Evolutionary conservation across 2,113 vertebrate species (phyloP).

Genomic region (Gambusia affinis): DNA sequence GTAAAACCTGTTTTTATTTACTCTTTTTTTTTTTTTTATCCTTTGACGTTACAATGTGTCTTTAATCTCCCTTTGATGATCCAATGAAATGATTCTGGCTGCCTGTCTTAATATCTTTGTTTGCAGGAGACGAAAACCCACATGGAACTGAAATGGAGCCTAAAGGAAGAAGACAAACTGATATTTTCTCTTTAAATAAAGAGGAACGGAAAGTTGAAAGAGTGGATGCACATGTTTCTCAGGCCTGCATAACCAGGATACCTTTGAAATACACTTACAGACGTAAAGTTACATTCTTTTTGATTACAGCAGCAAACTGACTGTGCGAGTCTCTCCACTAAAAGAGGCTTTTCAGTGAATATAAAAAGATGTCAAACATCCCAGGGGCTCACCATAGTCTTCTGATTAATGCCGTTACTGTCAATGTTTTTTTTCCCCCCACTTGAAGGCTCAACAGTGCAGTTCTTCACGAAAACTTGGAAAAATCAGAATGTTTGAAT

Average conservation of each 20-base stretch:
- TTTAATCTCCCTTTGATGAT: background rate
- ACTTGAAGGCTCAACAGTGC: constrained; percentile 8
- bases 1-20: background rate
- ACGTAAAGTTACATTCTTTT: background rate
- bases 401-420: constrained; percentile 34
- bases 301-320: background rate
- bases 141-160: background rate
- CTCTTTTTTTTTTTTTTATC: too few relatives aligned
- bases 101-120: background rate
- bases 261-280: background rate
- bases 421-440: constrained; percentile 2
- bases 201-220: background rate
- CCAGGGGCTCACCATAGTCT: constrained; percentile 1
- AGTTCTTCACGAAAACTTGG: constrained; percentile 22
- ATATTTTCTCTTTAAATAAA: background rate
- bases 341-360: background rate
- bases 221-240: background rate
- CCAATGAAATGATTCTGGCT: background rate
- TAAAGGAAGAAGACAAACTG: background rate
- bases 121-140: background rate
- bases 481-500: constrained; percentile 31
- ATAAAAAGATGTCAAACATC: background rate
- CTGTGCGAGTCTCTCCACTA: background rate
- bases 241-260: background rate
- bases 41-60: background rate